Evolutionary conservation across 2,888 invertebrate genomes (phyloP), one percentile per base, ranked within the genome.

Genomic region (Sussaba pulchella): DNA sequence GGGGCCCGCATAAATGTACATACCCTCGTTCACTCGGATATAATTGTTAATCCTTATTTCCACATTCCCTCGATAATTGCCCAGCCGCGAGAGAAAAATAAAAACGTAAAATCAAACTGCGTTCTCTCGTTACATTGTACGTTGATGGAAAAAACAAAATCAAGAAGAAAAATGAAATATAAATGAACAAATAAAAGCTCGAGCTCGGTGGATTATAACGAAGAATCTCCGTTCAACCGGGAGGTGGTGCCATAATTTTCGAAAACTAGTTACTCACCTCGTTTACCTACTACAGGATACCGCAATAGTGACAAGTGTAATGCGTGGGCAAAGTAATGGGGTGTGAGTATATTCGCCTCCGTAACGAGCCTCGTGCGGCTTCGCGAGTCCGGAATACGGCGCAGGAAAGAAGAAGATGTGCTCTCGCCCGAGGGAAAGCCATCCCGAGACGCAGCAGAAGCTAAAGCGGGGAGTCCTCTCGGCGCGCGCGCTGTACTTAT

Each of bases 21-120:
- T 57, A 61, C 66, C 26, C 26, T 67, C 67, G 21, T 76, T 39
- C 57, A 14, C 54, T 47, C 54, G 26, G 54, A 61, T 76, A 82
- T 87, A 86, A 87, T 85, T 84, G 83, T 84, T 85, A 87, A 84
- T 86, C 72, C 72, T 72, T 63, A 76, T 81, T 81, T 72, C 76
- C 67, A 63, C 67, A 63, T 26, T 61, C 66, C 36, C 80, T 72
- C 80, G 80, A 80, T 80, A 76, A 80, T 76, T 80, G 80, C 70
- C 66, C 21, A 50, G 54, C 41, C 43, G 43, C 31, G 71, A 59
- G 47, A 59, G 59, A 61, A 50, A 26, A 63, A 31, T 5, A 31
- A 31, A 31, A 31, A 31, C 63, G 17, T 31, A 31, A 31, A 31
- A 31, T 31, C 31, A 31, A 31, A 31, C 31, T 2, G 6, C 31